These are phyloP conservation scores for Goniozus legneri DNA, from an alignment of 1,140 invertebrate genomes.

Conservation along the genomic window DNA sequence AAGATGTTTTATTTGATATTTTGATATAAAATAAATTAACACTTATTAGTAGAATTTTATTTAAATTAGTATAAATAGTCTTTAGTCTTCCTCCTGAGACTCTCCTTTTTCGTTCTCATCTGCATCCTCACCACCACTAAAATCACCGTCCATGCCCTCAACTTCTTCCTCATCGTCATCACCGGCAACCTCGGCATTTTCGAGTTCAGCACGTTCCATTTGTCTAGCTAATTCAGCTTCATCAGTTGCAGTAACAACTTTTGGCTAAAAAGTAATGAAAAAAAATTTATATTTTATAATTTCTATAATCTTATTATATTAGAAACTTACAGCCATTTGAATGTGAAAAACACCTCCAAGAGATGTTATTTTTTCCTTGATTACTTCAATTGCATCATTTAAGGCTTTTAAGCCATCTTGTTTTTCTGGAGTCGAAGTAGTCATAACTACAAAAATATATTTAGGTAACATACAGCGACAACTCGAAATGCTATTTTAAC, in stretches of 20 bases:
- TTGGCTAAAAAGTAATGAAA: conserved; percentile 66
- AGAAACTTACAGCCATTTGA: conserved; percentile 83
- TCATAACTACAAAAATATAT: conserved; percentile 78
- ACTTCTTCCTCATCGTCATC: conserved; percentile 84
- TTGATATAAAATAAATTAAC: not conserved
- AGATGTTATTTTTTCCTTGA: conserved; percentile 78
- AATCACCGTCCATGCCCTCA: conserved; percentile 58
- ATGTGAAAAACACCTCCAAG: conserved; percentile 91
- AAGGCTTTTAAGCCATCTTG: conserved; percentile 86
- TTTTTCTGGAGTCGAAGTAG: conserved; percentile 95
- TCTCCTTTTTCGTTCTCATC: conserved; percentile 39
- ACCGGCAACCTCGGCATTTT: conserved; percentile 90
- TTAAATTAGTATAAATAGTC: conserved; percentile 9
- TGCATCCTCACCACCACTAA: conserved; percentile 49
- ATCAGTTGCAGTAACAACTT: conserved; percentile 97
- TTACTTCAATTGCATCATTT: conserved; percentile 84
- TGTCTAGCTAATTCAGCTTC: conserved; percentile 91
- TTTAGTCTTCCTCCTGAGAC: conserved; percentile 38
- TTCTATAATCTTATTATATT: conserved; percentile 3
- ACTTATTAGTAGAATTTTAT: not conserved
- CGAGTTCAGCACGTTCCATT: conserved; percentile 89
- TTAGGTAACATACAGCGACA: not conserved
- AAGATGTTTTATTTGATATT: not conserved
- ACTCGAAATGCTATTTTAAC: not conserved
- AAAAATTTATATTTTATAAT: conserved; percentile 2